phyloP scores from a whole-genome alignment of 2,113 vertebrate genomes.

The Fregetta grallaria region DNA sequence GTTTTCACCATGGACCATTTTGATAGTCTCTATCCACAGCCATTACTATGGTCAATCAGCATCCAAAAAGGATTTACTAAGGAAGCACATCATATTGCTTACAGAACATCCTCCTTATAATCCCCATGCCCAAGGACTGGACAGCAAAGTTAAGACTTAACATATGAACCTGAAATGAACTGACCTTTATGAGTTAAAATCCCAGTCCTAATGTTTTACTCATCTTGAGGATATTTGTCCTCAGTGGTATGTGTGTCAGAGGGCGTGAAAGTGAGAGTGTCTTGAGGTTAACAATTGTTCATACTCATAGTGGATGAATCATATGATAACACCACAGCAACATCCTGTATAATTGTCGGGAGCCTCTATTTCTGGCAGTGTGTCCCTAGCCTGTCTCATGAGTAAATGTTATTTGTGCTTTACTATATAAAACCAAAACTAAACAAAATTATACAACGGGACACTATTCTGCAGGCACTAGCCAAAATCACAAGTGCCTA shows the following conservation, averaged over 20 bases:
- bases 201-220: background rate
- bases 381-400: slow-evolving; percentile 67
- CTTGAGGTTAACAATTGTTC: slow-evolving; percentile 68
- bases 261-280: slow-evolving; percentile 63
- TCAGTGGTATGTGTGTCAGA: slow-evolving; percentile 66
- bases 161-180: background rate
- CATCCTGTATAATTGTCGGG: slow-evolving; percentile 72
- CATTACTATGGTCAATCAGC: background rate
- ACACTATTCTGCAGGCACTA: background rate
- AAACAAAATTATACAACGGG: background rate
- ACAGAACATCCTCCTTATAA: background rate
- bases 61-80: background rate
- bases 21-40: background rate
- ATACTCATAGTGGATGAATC: slow-evolving; percentile 71
- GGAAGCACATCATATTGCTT: background rate
- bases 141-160: background rate
- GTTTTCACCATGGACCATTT: background rate
- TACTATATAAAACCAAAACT: slow-evolving; percentile 4
- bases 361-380: slow-evolving; percentile 74
- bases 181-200: background rate
- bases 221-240: slow-evolving; percentile 42
- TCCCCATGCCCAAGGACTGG: background rate
- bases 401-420: slow-evolving; percentile 68
- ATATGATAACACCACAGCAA: slow-evolving; percentile 70
- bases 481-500: background rate